phyloP scores from a whole-genome alignment of 2,888 invertebrate species.

The Drosophila longiperda region DNA sequence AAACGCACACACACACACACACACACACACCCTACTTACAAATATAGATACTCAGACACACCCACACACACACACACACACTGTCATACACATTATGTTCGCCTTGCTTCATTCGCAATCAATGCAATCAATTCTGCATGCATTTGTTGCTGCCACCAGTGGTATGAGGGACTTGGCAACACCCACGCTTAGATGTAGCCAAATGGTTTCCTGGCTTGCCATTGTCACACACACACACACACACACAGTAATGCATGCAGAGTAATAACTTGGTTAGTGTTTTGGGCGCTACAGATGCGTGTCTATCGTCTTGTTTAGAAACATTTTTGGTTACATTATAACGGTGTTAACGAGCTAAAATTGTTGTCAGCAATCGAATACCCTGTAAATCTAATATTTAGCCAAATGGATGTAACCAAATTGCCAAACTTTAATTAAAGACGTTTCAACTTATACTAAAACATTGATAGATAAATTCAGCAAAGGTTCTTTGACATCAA shows the following conservation, averaged over 20 bases:
- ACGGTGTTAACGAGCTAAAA: constrained; percentile 21
- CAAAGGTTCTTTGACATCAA: background rate
- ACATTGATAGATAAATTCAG: background rate
- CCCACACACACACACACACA: constrained; percentile 12
- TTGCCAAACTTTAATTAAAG: background rate
- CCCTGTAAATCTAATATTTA: background rate
- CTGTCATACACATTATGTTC: constrained; percentile 1
- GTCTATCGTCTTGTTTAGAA: constrained; percentile 33
- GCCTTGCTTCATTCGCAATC: constrained; percentile 49
- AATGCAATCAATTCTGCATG: constrained; percentile 76
- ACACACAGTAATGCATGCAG: constrained; percentile 21
- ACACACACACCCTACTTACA: constrained; percentile 6
- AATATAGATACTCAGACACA: constrained; percentile 20
- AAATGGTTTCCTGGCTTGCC: constrained; percentile 48
- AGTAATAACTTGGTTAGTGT: constrained; percentile 57
- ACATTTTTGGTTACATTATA: constrained; percentile 64
- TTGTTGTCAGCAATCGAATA: constrained; percentile 3
- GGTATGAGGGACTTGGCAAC: background rate
- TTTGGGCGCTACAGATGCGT: constrained; percentile 5
- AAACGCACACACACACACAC: constrained; percentile 26
- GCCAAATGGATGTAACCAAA: background rate
- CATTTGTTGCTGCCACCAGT: constrained; percentile 23
- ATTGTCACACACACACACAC: constrained; percentile 21
- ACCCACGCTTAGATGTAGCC: constrained; percentile 26
- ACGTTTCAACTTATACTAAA: background rate